phyloP scores from a whole-genome alignment of 92 coral and sea anemone genomes.

The Umimayanthus chanpuru region DNA sequence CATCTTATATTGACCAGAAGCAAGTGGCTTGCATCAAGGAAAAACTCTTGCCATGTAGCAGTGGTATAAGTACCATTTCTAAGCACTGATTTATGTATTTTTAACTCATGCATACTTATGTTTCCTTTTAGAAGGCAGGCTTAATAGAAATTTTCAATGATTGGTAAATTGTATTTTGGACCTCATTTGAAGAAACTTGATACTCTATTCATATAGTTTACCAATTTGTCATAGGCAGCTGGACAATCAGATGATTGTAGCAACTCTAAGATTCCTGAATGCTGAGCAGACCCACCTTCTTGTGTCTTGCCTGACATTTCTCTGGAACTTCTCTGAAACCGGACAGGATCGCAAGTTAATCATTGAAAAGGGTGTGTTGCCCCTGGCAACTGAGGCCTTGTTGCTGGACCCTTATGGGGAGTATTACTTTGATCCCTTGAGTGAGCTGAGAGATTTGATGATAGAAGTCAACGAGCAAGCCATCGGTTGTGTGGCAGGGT shows the following conservation, averaged over 20 bases:
- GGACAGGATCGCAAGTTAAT: constrained; percentile 69
- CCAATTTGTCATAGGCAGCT: background rate
- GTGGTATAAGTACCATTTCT: too few relatives aligned
- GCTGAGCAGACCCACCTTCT: constrained; percentile 56
- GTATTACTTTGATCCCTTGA: background rate
- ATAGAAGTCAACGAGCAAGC: constrained; percentile 64
- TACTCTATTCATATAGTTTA: background rate
- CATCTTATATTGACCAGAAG: too few relatives aligned
- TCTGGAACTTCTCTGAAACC: constrained; percentile 83
- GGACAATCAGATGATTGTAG: background rate
- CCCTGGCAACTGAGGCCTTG: constrained; percentile 53
- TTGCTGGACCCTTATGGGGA: constrained; percentile 49
- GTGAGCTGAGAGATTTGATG: constrained; percentile 15
- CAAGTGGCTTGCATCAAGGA: too few relatives aligned
- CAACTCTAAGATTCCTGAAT: constrained; percentile 22
- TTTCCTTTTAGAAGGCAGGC: too few relatives aligned
- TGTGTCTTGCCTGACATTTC: constrained; percentile 58
- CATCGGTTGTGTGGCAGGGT: constrained; percentile 83
- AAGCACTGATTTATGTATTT: too few relatives aligned
- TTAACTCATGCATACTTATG: too few relatives aligned
- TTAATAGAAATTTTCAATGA: too few relatives aligned
- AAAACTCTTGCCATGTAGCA: too few relatives aligned
- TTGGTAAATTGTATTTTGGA: too few relatives aligned
- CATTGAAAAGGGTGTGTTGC: constrained; percentile 62
- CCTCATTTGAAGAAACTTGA: too few relatives aligned